phyloP scores from a whole-genome alignment of 2,888 invertebrate genomes.

The Watsonalla binaria region DNA sequence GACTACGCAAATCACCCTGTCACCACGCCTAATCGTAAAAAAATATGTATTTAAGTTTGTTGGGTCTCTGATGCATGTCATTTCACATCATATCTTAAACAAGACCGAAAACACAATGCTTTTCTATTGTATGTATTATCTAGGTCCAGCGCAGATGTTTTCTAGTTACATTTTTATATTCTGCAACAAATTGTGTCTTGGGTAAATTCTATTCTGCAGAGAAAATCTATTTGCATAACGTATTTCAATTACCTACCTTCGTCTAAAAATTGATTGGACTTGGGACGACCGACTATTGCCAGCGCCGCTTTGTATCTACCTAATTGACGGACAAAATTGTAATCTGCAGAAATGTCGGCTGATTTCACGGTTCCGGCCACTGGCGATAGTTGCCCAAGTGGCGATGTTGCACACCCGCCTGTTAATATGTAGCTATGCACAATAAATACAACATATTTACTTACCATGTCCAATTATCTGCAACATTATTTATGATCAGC shows the following conservation, averaged over 20 bases:
- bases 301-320: slow-evolving; percentile 9
- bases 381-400: slow-evolving; percentile 16
- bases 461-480: background rate
- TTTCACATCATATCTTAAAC: no score
- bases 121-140: no score
- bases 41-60: no score
- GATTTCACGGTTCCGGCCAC: slow-evolving; percentile 33
- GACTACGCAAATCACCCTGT: no score
- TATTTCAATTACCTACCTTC: background rate
- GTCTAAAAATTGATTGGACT: background rate
- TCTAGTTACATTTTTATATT: no score
- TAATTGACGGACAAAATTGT: slow-evolving; percentile 19
- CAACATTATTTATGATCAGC: background rate
- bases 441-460: background rate
- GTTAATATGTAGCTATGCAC: background rate
- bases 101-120: no score
- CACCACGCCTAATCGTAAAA: no score
- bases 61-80: no score
- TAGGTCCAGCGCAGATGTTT: no score
- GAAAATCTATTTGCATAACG: background rate
- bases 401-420: slow-evolving; percentile 13
- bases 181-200: no score
- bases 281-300: background rate
- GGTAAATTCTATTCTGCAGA: no score
- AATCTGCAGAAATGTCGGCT: slow-evolving; percentile 19